These are phyloP conservation scores for Argentina silus DNA, from an alignment of 2,797 vertebrate species.

Conservation along the genomic window DNA sequence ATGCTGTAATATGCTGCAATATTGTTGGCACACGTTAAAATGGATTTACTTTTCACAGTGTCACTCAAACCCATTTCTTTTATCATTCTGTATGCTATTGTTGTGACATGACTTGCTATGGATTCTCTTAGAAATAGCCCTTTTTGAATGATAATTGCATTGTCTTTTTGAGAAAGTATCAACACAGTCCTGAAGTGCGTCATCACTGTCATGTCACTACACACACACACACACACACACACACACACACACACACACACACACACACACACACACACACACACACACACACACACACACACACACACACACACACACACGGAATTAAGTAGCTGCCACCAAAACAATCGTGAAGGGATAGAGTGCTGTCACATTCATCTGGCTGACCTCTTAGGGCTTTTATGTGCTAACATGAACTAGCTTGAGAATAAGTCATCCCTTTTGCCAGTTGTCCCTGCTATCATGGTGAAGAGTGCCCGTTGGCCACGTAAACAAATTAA, in stretches of 20 bases:
- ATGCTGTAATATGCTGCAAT: not conserved
- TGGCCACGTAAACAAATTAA: conserved; percentile 63
- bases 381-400: conserved; percentile 29
- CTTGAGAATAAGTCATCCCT: conserved; percentile 38
- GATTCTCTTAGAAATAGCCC: not conserved
- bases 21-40: not conserved
- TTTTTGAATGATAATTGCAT: not conserved
- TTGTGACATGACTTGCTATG: not conserved
- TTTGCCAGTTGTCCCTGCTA: conserved; percentile 33
- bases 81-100: not conserved
- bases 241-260: not conserved
- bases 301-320: conserved; percentile 13
- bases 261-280: not conserved
- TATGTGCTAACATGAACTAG: conserved; percentile 45
- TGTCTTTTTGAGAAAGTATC: not conserved
- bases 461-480: conserved; percentile 24
- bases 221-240: not conserved
- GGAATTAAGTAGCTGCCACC: conserved; percentile 38
- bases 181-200: not conserved
- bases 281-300: not conserved
- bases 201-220: not conserved
- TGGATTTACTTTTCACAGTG: not conserved
- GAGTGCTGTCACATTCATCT: conserved; percentile 25
- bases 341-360: conserved; percentile 37
- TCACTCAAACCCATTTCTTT: not conserved